Evolutionary conservation across 2,888 invertebrate genomes (phyloP), one percentile per base, ranked within the genome.

Genomic region (Drosophila rellima): DNA sequence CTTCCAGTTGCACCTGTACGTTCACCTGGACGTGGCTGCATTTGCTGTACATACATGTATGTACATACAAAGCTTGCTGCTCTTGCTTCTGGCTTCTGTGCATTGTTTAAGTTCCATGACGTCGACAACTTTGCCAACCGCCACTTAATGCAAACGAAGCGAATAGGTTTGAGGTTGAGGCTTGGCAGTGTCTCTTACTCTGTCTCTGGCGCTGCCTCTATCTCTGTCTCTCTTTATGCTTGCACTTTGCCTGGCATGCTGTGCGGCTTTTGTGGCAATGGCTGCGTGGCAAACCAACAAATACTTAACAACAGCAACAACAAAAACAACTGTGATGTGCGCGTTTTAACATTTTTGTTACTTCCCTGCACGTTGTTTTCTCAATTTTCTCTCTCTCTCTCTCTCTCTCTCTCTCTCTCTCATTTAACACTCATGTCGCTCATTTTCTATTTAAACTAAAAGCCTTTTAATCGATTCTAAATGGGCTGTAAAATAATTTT

Each of bases 391-490:
- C 26, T 26, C 26, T 5, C 26, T 26, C 7, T 7, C 26, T 7
- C 23, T 6, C 23, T 6, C 11, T 47, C 5, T n/a, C n/a, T 26
- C 7, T 7, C 26, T 7, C 23, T 6, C 23, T 6, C 11, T 47
- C 5, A 47, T 29, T 29, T 26, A 3, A 7, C 3, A 17, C 4
- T n/a, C 26, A 7, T 29, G 20, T 23, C 35, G 47, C 26, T 65
- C 57, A 63, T 55, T 66, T 59, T 39, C 23, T 47, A 63, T 70
- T 66, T 65, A 65, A 71, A 73, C 78, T 87, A 78, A 88, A 88
- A 88, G 84, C 73, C 76, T 79, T 87, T 88, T 87, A 88, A 88
- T 88, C 86, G 84, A 80, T 88, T 82, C 80, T 67, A 74, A 83
- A 83, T 76, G 74, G 66, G 51, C 70, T 82, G 71, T 73, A 76